Conservation (phyloP, 2,113 vertebrate species). For the Sceloporus tristichus region DNA sequence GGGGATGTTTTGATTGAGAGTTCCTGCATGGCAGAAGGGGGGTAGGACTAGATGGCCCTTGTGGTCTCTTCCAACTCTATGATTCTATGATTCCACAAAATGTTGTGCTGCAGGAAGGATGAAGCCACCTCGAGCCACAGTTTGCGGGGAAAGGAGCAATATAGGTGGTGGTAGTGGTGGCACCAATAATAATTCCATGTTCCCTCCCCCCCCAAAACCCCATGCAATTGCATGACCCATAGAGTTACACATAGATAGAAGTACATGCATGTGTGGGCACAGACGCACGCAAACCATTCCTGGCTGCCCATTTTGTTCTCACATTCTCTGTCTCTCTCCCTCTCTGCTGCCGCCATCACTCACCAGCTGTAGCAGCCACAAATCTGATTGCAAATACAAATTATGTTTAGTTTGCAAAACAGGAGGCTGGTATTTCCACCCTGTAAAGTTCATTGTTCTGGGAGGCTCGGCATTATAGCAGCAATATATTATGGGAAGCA, state of each 20-base stretch:
- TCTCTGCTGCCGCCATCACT: background rate
- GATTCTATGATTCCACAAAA: no score
- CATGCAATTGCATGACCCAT: background rate
- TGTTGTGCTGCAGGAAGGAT: no score
- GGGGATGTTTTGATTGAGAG: no score
- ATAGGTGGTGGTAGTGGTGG: no score
- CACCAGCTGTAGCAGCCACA: conserved; percentile 37
- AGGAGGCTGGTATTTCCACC: conserved; percentile 65
- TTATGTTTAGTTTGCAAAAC: conserved; percentile 73
- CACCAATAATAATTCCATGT: background rate
- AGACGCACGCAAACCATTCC: background rate
- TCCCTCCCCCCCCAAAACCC: background rate
- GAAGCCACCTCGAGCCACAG: no score
- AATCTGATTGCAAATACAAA: conserved; percentile 61
- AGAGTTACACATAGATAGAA: no score
- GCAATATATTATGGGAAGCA: conserved; percentile 62
- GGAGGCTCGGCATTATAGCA: conserved; percentile 66
- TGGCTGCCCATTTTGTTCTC: background rate
- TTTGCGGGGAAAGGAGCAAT: no score
- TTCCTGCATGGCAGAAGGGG: no score
- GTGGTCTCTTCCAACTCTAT: no score
- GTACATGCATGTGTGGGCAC: no score
- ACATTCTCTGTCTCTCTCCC: rapidly evolving
- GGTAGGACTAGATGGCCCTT: no score
- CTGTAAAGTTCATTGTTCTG: conserved; percentile 73